Conservation (phyloP, 2,888 invertebrate species). For the Fissipunctia ypsillon region DNA sequence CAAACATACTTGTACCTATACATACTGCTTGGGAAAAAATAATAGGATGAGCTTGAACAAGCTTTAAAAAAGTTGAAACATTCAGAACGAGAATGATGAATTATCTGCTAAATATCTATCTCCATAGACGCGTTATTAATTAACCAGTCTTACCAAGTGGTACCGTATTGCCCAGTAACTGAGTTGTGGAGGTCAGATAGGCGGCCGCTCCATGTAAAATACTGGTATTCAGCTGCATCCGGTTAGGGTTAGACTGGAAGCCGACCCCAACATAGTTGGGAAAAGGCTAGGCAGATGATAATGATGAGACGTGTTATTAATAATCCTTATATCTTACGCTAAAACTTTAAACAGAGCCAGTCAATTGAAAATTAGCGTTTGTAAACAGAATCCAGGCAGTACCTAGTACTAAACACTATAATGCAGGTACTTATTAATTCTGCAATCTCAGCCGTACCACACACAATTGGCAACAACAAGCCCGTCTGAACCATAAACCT, state of each 20-base stretch:
- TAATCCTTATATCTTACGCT: not conserved
- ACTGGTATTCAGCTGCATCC: too few species aligned
- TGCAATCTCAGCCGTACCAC: not conserved
- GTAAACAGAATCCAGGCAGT: not conserved
- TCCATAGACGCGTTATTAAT: too few species aligned
- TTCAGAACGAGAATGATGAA: too few species aligned
- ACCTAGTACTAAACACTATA: not conserved
- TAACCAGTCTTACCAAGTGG: too few species aligned
- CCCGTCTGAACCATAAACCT: conserved; percentile 51
- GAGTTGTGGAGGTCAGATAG: too few species aligned
- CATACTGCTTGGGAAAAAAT: not conserved
- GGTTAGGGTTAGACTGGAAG: too few species aligned
- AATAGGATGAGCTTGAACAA: too few species aligned
- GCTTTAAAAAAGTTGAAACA: not conserved
- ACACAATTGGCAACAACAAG: conserved; percentile 51
- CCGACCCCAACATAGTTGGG: too few species aligned
- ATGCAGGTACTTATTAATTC: not conserved
- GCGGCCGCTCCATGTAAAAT: too few species aligned
- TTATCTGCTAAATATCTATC: not conserved
- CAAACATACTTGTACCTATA: not conserved
- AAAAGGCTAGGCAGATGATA: too few species aligned
- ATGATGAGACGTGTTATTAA: not conserved
- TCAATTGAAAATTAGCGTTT: not conserved
- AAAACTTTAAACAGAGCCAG: not conserved
- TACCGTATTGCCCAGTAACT: too few species aligned